phyloP scores from a whole-genome alignment of 2,797 vertebrate species.

The Aratinga solstitialis region DNA sequence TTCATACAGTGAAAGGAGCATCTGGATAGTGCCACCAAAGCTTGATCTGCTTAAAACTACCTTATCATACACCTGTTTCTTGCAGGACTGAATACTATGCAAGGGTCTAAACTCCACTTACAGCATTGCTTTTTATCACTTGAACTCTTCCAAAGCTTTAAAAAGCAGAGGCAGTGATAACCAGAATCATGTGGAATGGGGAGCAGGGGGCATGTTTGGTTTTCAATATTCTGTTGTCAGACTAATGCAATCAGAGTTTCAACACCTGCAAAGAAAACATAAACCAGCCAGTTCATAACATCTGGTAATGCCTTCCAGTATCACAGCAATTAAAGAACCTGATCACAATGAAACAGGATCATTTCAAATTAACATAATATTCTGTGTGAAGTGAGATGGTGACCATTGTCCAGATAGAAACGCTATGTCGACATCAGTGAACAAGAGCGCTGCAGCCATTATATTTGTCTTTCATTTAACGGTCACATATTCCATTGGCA shows the following conservation, averaged over 20 bases:
- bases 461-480: not conserved
- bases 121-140: not conserved
- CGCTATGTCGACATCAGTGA: not conserved
- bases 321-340: not conserved
- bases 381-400: not conserved
- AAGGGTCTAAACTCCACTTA: not conserved
- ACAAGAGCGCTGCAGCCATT: not conserved
- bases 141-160: slow-evolving; percentile 1
- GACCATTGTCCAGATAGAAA: not conserved
- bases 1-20: not conserved
- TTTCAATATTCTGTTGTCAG: slow-evolving; percentile 6
- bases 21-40: not conserved
- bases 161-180: not conserved
- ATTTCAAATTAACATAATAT: not conserved
- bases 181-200: not conserved
- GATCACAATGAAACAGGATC: not conserved
- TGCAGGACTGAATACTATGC: not conserved
- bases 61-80: not conserved
- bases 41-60: not conserved
- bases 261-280: slow-evolving; percentile 31
- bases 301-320: not conserved
- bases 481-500: not conserved
- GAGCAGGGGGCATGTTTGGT: not conserved
- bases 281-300: not conserved
- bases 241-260: slow-evolving; percentile 8